A percentile compares a stretch with the other conserved stretches of the same genome.
Conservation (phyloP, 2,797 vertebrate species). For the Micropoecilia bifurca region DNA sequence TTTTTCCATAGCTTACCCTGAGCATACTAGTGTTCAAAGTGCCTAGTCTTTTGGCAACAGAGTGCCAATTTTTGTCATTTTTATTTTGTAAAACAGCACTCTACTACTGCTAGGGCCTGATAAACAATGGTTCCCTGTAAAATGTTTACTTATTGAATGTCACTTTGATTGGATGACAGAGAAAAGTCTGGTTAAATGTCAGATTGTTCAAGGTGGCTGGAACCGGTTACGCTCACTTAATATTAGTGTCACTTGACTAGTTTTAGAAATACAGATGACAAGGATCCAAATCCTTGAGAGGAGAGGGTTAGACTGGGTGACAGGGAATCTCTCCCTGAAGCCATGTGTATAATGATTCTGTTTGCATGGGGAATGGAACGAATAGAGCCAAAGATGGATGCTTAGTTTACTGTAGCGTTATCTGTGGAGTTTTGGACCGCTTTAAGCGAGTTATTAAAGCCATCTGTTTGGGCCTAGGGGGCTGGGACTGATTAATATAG, state of each 20-base stretch:
- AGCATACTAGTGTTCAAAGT: background rate
- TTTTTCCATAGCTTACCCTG: background rate
- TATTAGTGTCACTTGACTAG: slow-evolving; percentile 68
- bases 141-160: slow-evolving; percentile 41
- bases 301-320: slow-evolving; percentile 62
- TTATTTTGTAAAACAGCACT: slow-evolving; percentile 13
- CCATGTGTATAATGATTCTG: slow-evolving; percentile 73
- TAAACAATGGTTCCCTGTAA: slow-evolving; percentile 1
- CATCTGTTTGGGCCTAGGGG: slow-evolving; percentile 77
- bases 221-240: slow-evolving; percentile 61
- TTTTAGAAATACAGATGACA: slow-evolving; percentile 70
- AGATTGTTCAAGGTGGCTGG: slow-evolving; percentile 60
- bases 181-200: slow-evolving; percentile 48
- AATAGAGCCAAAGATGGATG: slow-evolving; percentile 76
- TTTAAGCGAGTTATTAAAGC: slow-evolving; percentile 80
- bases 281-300: slow-evolving; percentile 59
- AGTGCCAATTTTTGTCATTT: background rate
- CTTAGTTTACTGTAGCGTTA: slow-evolving; percentile 74
- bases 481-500: slow-evolving; percentile 84
- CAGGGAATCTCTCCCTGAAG: slow-evolving; percentile 67
- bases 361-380: slow-evolving; percentile 70
- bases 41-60: background rate
- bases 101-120: slow-evolving; percentile 12
- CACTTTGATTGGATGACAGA: slow-evolving; percentile 37
- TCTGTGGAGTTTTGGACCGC: slow-evolving; percentile 77